Conservation (phyloP, 2,888 invertebrate species). For the Oligia strigilis region DNA sequence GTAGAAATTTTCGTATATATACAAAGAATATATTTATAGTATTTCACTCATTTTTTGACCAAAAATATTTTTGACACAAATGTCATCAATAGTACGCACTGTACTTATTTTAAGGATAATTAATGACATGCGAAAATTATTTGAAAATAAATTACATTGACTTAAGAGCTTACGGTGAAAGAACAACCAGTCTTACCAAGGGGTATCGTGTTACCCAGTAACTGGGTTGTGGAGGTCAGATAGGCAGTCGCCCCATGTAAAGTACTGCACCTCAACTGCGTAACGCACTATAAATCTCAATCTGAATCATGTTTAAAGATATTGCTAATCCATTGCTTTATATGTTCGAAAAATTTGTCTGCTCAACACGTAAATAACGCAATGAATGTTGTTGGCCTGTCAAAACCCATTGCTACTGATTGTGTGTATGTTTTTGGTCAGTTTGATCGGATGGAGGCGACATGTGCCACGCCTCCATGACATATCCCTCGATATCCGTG, state of each 20-base stretch:
- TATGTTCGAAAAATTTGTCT: too few relatives aligned
- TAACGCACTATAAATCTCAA: too few relatives aligned
- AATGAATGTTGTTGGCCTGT: too few relatives aligned
- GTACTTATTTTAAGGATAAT: background rate
- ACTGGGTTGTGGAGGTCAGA: background rate
- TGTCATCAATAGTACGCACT: constrained; percentile 2
- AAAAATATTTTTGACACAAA: constrained; percentile 43
- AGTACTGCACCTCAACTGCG: too few relatives aligned
- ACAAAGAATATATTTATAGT: constrained; percentile 52
- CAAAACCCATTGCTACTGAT: too few relatives aligned
- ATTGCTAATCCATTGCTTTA: too few relatives aligned
- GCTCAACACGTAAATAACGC: too few relatives aligned
- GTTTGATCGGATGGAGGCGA: too few relatives aligned
- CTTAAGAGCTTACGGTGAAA: background rate
- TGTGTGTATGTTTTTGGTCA: too few relatives aligned
- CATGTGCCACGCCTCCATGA: too few relatives aligned
- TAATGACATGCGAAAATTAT: constrained; percentile 33
- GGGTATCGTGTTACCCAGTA: background rate
- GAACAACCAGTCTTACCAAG: background rate
- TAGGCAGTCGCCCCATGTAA: background rate
- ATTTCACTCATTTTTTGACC: constrained; percentile 43
- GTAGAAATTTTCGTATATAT: constrained; percentile 54
- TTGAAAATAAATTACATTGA: background rate
- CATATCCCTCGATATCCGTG: too few relatives aligned
- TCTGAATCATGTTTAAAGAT: too few relatives aligned